phyloP scores from a whole-genome alignment of 2,888 invertebrate genomes.

The Mystacides longicornis region DNA sequence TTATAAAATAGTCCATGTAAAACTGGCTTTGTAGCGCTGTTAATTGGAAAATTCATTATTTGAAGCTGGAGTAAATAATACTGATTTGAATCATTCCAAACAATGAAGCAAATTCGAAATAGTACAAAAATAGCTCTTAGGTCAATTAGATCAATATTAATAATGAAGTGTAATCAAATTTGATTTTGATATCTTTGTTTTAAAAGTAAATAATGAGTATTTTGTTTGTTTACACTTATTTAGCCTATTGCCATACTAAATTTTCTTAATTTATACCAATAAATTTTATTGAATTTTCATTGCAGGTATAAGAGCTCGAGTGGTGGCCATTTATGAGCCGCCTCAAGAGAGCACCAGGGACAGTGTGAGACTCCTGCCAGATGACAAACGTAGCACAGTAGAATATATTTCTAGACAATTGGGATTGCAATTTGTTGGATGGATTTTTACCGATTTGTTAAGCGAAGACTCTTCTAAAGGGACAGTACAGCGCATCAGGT shows the following conservation, averaged over 20 bases:
- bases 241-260: neutral
- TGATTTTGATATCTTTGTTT: too few relatives aligned
- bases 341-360: constrained; percentile 82
- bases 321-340: constrained; percentile 95
- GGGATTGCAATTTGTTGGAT: constrained; percentile 78
- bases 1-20: too few relatives aligned
- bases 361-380: constrained; percentile 59
- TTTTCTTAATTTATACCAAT: neutral
- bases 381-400: constrained; percentile 63
- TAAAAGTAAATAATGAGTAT: too few relatives aligned
- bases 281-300: neutral
- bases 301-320: constrained; percentile 71
- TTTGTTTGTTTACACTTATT: neutral
- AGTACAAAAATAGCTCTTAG: too few relatives aligned
- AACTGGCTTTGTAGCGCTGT: too few relatives aligned
- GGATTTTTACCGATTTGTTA: constrained; percentile 98
- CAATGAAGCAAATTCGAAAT: too few relatives aligned
- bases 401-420: constrained; percentile 69
- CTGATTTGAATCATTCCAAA: too few relatives aligned
- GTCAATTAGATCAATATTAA: too few relatives aligned
- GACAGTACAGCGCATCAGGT: constrained; percentile 61
- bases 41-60: too few relatives aligned
- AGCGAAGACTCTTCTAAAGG: constrained; percentile 78
- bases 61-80: too few relatives aligned
- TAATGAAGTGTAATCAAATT: too few relatives aligned